These are phyloP conservation scores for Nycteola revayana DNA, from an alignment of 2,888 invertebrate genomes.

Conservation along the genomic window DNA sequence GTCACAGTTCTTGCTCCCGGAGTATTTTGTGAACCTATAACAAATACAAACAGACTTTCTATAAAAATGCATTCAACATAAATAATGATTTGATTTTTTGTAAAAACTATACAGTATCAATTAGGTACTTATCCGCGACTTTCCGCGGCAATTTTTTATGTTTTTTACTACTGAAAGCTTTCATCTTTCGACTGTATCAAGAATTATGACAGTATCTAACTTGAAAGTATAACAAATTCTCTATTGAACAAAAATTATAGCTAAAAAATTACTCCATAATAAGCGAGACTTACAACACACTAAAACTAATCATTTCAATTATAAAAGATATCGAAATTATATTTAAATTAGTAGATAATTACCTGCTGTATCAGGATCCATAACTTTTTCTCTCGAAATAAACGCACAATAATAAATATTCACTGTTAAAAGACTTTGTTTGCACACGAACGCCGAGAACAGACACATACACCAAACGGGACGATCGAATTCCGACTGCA, in stretches of 20 bases:
- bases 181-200: not conserved
- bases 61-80: not conserved
- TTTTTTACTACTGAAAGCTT: not conserved
- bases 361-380: not conserved
- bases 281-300: not conserved
- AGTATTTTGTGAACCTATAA: not conserved
- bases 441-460: not conserved
- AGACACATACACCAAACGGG: not conserved
- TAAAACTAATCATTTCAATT: not conserved
- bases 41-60: not conserved
- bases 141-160: not conserved
- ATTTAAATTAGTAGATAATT: not conserved
- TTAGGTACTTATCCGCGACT: not conserved
- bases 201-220: not conserved
- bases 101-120: not conserved
- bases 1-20: constrained; percentile 1
- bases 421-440: not conserved
- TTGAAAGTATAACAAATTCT: not conserved
- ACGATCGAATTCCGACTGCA: not conserved
- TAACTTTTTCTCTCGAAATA: not conserved
- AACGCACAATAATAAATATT: not conserved
- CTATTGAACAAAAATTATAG: not conserved
- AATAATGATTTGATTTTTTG: not conserved
- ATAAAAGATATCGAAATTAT: not conserved
- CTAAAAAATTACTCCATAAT: not conserved